A percentile compares a stretch with the other conserved stretches of the same genome.
Conservation (phyloP, 2,888 invertebrate genomes). For the Neoscelio sp. region DNA sequence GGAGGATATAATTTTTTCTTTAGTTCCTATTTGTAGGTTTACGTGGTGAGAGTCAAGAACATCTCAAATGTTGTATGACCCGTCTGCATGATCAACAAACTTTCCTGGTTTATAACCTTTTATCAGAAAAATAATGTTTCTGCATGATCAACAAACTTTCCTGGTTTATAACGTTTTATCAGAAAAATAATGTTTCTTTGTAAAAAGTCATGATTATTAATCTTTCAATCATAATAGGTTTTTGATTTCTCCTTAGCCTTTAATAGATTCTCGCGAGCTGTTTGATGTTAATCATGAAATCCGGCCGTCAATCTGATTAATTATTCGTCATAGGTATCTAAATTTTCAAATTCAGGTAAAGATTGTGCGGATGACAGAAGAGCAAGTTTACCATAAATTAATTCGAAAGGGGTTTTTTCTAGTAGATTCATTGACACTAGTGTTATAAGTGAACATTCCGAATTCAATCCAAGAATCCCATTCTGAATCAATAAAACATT, state of each 20-base stretch:
- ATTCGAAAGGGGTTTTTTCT: conserved; percentile 6
- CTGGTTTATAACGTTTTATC: too few species aligned
- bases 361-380: background rate
- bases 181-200: conserved; percentile 12
- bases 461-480: conserved; percentile 15
- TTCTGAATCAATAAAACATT: background rate
- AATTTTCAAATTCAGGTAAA: background rate
- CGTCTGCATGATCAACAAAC: background rate
- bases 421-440: background rate
- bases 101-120: too few species aligned
- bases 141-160: too few species aligned
- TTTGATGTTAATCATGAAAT: conserved; percentile 1
- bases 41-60: conserved; percentile 1
- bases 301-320: background rate
- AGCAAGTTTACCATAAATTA: conserved; percentile 2
- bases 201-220: conserved; percentile 9
- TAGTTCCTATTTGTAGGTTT: background rate
- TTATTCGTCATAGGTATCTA: conserved; percentile 28
- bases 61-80: conserved; percentile 35
- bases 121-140: too few species aligned
- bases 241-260: conserved; percentile 9
- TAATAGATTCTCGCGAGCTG: background rate
- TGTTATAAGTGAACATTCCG: background rate
- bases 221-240: background rate
- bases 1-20: background rate